phyloP scores from a whole-genome alignment of 2,888 invertebrate genomes.

The Amphipyra tragopoginis region DNA sequence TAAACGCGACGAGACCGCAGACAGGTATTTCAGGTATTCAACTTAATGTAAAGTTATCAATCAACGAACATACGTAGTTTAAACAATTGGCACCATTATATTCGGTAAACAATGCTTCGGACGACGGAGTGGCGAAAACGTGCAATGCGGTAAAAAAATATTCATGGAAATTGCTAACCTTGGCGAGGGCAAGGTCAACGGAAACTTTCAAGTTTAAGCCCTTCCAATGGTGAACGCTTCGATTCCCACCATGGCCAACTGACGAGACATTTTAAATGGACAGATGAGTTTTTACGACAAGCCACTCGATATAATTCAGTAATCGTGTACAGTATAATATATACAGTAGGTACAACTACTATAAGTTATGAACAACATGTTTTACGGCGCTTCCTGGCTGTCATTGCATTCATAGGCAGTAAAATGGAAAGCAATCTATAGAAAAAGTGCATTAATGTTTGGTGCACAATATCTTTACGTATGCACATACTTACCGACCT shows the following conservation, averaged over 20 bases:
- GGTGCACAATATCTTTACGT: slow-evolving; percentile 34
- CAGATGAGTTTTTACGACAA: slow-evolving; percentile 22
- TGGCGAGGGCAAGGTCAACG: slow-evolving; percentile 76
- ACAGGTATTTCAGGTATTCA: slow-evolving; percentile 3
- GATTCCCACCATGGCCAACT: slow-evolving; percentile 51
- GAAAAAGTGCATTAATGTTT: slow-evolving; percentile 35
- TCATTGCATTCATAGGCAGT: slow-evolving; percentile 30
- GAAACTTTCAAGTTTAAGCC: slow-evolving; percentile 76
- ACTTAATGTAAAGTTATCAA: slow-evolving; percentile 45
- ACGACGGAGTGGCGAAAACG: slow-evolving; percentile 56
- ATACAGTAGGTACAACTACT: slow-evolving; percentile 1
- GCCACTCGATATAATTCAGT: slow-evolving; percentile 18
- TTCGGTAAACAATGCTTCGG: slow-evolving; percentile 64
- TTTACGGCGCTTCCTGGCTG: slow-evolving; percentile 19
- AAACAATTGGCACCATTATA: slow-evolving; percentile 52
- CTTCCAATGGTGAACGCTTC: slow-evolving; percentile 55
- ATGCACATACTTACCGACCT: slow-evolving; percentile 50
- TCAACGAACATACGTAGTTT: slow-evolving; percentile 44
- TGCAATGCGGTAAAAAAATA: slow-evolving; percentile 59
- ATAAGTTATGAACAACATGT: slow-evolving; percentile 22
- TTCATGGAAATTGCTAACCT: slow-evolving; percentile 69
- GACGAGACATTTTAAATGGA: slow-evolving; percentile 28
- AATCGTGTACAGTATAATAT: slow-evolving; percentile 11
- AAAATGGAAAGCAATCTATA: slow-evolving; percentile 36
- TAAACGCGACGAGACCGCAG: slow-evolving; percentile 20